phyloP scores from a whole-genome alignment of 64 coral and sea anemone species.

The Pocillopora verrucosa region DNA sequence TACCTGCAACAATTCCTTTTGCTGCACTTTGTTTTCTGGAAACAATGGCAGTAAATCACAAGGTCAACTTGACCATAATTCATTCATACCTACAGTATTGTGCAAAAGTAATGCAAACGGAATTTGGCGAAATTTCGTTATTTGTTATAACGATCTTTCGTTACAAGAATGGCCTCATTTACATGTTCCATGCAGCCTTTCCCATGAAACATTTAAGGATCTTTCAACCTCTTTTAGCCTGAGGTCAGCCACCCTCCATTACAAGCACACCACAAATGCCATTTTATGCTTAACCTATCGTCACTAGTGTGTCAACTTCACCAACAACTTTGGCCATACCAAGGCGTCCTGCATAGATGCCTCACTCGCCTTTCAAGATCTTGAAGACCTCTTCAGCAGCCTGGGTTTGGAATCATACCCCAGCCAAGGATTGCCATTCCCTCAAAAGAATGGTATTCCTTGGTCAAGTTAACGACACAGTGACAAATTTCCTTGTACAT shows the following conservation, averaged over 20 bases:
- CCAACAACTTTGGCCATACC: constrained; percentile 9
- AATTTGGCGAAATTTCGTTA: too few relatives aligned
- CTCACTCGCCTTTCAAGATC: not conserved
- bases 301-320: constrained; percentile 5
- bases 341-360: not conserved
- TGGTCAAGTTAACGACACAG: constrained; percentile 19
- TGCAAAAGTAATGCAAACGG: too few relatives aligned
- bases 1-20: too few relatives aligned
- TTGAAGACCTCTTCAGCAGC: not conserved
- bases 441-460: constrained; percentile 23
- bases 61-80: constrained; percentile 20
- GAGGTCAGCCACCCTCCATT: not conserved
- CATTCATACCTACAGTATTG: not conserved
- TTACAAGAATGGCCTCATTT: constrained; percentile 36
- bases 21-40: too few relatives aligned
- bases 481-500: constrained; percentile 10
- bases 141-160: not conserved
- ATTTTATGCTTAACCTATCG: not conserved
- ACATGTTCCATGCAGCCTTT: constrained; percentile 9
- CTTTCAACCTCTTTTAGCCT: constrained; percentile 4
- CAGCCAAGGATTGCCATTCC: constrained; percentile 23
- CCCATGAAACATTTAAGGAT: constrained; percentile 5
- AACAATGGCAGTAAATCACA: not conserved
- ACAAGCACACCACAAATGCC: constrained; percentile 15
- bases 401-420: constrained; percentile 30